Evolutionary conservation across 2,888 invertebrate species (phyloP).

Genomic region (Drosophila mettleri): DNA sequence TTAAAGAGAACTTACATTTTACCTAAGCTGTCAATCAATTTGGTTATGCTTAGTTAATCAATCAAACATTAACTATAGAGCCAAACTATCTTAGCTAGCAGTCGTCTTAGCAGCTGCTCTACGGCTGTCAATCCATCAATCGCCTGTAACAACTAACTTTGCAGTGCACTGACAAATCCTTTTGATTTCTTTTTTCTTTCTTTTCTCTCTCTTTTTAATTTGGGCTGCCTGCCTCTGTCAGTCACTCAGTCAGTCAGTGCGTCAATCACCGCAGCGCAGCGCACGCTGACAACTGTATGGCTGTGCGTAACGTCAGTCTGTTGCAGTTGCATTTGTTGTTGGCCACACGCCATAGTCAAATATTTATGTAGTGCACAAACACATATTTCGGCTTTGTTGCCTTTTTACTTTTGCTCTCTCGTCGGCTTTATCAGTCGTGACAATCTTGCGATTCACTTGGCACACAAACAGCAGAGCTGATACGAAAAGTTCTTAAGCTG

Average conservation of each 20-base stretch:
- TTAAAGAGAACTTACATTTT: neutral
- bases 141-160: constrained; percentile 53
- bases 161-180: constrained; percentile 29
- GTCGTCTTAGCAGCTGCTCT: constrained; percentile 3
- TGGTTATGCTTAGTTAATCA: neutral
- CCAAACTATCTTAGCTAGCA: neutral
- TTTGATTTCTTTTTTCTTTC: constrained; percentile 24
- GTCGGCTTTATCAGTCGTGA: constrained; percentile 33
- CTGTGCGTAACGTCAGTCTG: constrained; percentile 20
- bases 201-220: too few relatives aligned
- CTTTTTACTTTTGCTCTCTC: constrained; percentile 14
- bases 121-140: constrained; percentile 30
- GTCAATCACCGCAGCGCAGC: constrained; percentile 11
- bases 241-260: constrained; percentile 28
- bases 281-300: constrained; percentile 5
- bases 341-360: constrained; percentile 42
- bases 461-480: constrained; percentile 14
- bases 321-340: constrained; percentile 17
- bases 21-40: neutral
- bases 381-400: constrained; percentile 29
- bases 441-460: constrained; percentile 24
- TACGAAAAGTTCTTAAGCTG: neutral
- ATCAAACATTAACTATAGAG: neutral
- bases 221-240: constrained; percentile 48
- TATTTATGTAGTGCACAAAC: constrained; percentile 63